A percentile compares a stretch with the other conserved stretches of the same genome.
These are phyloP conservation scores for Leuctra nigra DNA, from an alignment of 2,888 invertebrate species.

Conservation along the genomic window DNA sequence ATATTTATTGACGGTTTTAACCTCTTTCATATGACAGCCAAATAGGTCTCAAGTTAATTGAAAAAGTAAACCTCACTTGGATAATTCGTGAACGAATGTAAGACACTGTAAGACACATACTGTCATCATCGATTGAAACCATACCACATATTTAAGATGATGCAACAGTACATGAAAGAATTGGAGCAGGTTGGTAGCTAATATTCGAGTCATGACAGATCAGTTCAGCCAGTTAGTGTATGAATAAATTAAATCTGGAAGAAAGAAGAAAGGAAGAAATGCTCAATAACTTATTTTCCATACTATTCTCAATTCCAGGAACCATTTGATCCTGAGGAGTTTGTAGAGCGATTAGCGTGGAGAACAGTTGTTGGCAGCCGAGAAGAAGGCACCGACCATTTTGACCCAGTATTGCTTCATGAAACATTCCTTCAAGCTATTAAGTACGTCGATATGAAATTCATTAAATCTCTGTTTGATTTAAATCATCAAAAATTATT, in stretches of 20 bases:
- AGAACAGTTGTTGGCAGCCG: constrained; percentile 69
- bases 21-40: too few species aligned
- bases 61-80: background rate
- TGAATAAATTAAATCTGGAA: background rate
- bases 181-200: constrained; percentile 62
- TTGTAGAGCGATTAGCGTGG: constrained; percentile 95
- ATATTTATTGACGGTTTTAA: too few species aligned
- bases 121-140: too few species aligned
- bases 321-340: constrained; percentile 94
- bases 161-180: constrained; percentile 82
- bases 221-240: background rate
- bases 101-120: background rate
- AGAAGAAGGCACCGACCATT: constrained; percentile 61
- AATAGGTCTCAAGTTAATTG: too few species aligned
- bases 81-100: background rate
- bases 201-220: background rate
- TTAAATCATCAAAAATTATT: too few species aligned
- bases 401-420: constrained; percentile 82
- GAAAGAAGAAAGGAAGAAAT: background rate
- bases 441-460: constrained; percentile 46
- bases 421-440: constrained; percentile 92
- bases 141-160: constrained; percentile 52
- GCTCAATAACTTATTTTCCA: constrained; percentile 2
- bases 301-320: constrained; percentile 55
- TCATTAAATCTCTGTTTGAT: too few species aligned